Percentiles rank a stretch among this genome's conserved stretches.
phyloP scores from a whole-genome alignment of 1,140 invertebrate species.

The Sycophila sp. region DNA sequence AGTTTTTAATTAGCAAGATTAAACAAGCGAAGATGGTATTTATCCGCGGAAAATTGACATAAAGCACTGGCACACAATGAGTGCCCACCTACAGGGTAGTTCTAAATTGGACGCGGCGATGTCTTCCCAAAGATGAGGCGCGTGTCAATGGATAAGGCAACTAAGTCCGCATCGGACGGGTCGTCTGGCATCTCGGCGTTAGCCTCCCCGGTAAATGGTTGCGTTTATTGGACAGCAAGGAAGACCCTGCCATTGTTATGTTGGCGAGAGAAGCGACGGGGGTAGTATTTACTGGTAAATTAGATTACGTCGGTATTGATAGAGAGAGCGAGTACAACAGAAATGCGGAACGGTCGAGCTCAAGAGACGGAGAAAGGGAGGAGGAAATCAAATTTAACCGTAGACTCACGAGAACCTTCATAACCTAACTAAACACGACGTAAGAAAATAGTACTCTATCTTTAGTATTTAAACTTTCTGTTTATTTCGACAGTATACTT shows the following conservation, averaged over 20 bases:
- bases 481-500: too few relatives aligned
- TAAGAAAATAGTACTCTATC: too few relatives aligned
- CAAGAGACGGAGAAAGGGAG: slow-evolving; percentile 16
- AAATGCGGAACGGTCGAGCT: too few relatives aligned
- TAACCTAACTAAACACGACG: too few relatives aligned
- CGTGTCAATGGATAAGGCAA: neutral
- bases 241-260: slow-evolving; percentile 1
- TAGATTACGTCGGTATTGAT: slow-evolving; percentile 60
- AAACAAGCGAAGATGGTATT: too few relatives aligned
- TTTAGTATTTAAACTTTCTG: too few relatives aligned
- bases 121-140: neutral
- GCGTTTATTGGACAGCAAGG: neutral
- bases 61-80: too few relatives aligned
- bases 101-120: neutral
- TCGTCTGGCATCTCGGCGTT: neutral
- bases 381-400: neutral
- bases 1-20: too few relatives aligned
- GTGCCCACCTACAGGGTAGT: neutral
- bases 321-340: slow-evolving; percentile 48
- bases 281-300: slow-evolving; percentile 57
- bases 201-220: neutral
- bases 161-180: neutral
- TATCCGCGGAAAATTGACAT: too few relatives aligned
- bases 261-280: neutral
- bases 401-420: too few relatives aligned